phyloP scores from a whole-genome alignment of 2,797 vertebrate species.

The Linurgus olivaceus region DNA sequence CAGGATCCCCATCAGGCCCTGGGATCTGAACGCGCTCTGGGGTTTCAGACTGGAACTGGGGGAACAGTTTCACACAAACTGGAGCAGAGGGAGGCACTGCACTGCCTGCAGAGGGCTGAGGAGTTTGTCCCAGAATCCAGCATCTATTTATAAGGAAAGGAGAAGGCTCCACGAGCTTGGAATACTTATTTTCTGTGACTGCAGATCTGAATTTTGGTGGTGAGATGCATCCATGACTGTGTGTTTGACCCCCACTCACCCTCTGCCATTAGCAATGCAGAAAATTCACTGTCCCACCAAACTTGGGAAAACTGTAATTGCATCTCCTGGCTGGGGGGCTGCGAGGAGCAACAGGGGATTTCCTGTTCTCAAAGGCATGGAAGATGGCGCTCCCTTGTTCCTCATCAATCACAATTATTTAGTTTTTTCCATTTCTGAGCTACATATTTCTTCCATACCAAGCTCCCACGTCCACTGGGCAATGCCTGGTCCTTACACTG shows the following conservation, averaged over 20 bases:
- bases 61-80: accelerated
- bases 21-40: not conserved
- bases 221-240: not conserved
- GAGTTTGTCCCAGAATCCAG: not conserved
- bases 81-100: not conserved
- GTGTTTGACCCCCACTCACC: not conserved
- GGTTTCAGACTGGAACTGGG: not conserved
- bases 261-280: not conserved
- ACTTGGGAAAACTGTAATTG: not conserved
- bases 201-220: not conserved
- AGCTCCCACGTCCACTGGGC: not conserved
- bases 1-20: accelerated
- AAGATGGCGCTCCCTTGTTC: not conserved
- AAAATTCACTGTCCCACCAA: not conserved
- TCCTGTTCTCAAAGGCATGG: not conserved
- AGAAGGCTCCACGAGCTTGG: not conserved
- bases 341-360: not conserved
- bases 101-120: not conserved
- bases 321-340: not conserved
- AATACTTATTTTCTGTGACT: not conserved
- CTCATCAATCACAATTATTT: not conserved
- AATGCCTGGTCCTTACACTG: not conserved
- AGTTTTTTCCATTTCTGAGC: not conserved
- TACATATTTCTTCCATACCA: not conserved
- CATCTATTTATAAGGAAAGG: not conserved